Evolutionary conservation across 2,888 invertebrate genomes (phyloP).

Genomic region (Scelioninae gen. 2): DNA sequence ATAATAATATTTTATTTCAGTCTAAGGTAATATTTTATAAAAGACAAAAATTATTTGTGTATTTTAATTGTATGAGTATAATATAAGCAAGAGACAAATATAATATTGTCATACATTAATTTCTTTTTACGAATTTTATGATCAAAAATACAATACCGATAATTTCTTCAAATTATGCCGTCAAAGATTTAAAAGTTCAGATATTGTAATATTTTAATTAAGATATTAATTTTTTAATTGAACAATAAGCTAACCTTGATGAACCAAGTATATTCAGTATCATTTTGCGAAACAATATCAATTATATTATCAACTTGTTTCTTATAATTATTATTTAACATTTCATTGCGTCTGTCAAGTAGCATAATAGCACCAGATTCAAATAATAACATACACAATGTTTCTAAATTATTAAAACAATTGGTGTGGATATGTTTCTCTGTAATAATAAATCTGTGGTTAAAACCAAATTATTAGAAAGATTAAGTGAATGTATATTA

Average conservation of each 20-base stretch:
- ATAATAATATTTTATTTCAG: too few species aligned
- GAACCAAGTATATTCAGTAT: conserved; percentile 12
- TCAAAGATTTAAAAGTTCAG: too few species aligned
- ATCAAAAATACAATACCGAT: too few species aligned
- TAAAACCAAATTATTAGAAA: background rate
- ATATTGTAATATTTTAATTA: too few species aligned
- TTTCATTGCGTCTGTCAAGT: conserved; percentile 29
- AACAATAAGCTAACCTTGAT: conserved; percentile 37
- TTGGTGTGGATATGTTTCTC: background rate
- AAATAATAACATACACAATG: conserved; percentile 27
- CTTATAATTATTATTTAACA: conserved; percentile 10
- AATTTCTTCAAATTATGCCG: too few species aligned
- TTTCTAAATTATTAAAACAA: conserved; percentile 1
- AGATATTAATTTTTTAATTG: conserved; percentile 1
- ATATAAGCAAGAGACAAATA: too few species aligned
- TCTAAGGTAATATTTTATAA: too few species aligned
- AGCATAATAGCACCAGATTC: conserved; percentile 60
- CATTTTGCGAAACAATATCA: conserved; percentile 36
- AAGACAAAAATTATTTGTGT: too few species aligned
- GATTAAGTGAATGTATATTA: background rate
- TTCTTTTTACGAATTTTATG: too few species aligned
- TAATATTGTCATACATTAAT: too few species aligned
- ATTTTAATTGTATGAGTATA: too few species aligned
- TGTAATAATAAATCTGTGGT: conserved; percentile 4
- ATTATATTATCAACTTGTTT: conserved; percentile 13